phyloP scores from a whole-genome alignment of 2,113 vertebrate species.

The Melanostigma gelatinosum region DNA sequence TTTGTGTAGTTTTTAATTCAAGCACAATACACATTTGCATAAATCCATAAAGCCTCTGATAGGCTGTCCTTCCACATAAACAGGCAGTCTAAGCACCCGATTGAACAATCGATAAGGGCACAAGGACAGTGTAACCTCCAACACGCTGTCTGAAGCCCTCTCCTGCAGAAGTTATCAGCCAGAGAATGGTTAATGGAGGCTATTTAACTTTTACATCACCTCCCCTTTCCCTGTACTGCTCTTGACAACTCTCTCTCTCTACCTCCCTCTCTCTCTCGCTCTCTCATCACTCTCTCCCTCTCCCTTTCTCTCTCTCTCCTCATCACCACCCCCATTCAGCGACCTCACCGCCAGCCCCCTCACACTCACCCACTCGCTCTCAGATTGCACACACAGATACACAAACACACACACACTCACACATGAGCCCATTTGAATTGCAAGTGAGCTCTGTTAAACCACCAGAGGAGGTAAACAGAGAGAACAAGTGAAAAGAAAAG shows the following conservation, averaged over 20 bases:
- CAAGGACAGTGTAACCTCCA: conserved; percentile 70
- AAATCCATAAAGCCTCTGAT: conserved; percentile 47
- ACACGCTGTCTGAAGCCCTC: conserved; percentile 29
- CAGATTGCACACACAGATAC: conserved; percentile 70
- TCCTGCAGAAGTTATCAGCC: conserved; percentile 67
- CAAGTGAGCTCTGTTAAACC: conserved; percentile 65
- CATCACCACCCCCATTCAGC: conserved; percentile 64
- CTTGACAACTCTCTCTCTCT: conserved; percentile 30
- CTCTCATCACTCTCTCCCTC: conserved; percentile 7
- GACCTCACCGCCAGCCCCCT: conserved; percentile 72
- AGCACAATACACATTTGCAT: conserved; percentile 39
- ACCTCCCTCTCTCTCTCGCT: conserved; percentile 3
- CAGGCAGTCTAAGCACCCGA: conserved; percentile 38
- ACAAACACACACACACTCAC: conserved; percentile 64
- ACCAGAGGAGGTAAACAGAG: conserved; percentile 63
- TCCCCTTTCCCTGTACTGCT: conserved; percentile 35
- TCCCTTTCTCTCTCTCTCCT: conserved; percentile 19
- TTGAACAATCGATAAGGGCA: conserved; percentile 47
- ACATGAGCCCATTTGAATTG: conserved; percentile 72
- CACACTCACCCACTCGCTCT: conserved; percentile 69
- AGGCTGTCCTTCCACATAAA: conserved; percentile 26
- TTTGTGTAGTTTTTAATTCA: conserved; percentile 4
- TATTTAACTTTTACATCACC: conserved; percentile 68
- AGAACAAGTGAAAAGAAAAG: conserved; percentile 47
- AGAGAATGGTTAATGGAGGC: conserved; percentile 45